Conservation (phyloP, 2,888 invertebrate species). For the Lasioglossum marginatum region DNA sequence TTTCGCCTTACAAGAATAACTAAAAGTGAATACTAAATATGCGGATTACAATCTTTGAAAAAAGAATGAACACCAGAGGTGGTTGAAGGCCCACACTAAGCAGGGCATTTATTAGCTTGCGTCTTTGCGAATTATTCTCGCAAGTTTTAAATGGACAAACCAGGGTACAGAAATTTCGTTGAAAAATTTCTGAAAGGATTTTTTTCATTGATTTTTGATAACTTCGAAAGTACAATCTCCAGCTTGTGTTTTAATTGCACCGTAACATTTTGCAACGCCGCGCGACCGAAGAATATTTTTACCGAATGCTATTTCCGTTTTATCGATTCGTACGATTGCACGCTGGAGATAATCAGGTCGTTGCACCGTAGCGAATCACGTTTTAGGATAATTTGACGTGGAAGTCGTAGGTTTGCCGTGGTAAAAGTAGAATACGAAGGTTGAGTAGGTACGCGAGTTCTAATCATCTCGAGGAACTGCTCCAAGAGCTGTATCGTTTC, state of each 20-base stretch:
- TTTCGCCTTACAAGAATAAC: too few species aligned
- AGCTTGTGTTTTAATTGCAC: not conserved
- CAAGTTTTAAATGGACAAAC: too few species aligned
- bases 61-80: too few species aligned
- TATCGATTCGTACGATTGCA: not conserved
- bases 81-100: too few species aligned
- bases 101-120: too few species aligned
- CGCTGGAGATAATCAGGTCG: not conserved
- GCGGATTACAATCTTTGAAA: too few species aligned
- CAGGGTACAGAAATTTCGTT: too few species aligned
- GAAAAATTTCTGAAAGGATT: too few species aligned
- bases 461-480: not conserved
- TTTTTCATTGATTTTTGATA: too few species aligned
- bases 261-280: not conserved
- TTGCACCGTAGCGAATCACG: not conserved
- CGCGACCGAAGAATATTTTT: not conserved
- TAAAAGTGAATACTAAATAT: too few species aligned
- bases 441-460: not conserved
- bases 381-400: not conserved
- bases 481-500: not conserved
- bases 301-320: not conserved
- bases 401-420: not conserved
- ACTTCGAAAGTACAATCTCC: too few species aligned
- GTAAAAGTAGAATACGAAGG: not conserved
- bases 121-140: too few species aligned